Base-by-base conservation (phyloP, 1,140 invertebrate species). In the Sitophilus oryzae region DNA sequence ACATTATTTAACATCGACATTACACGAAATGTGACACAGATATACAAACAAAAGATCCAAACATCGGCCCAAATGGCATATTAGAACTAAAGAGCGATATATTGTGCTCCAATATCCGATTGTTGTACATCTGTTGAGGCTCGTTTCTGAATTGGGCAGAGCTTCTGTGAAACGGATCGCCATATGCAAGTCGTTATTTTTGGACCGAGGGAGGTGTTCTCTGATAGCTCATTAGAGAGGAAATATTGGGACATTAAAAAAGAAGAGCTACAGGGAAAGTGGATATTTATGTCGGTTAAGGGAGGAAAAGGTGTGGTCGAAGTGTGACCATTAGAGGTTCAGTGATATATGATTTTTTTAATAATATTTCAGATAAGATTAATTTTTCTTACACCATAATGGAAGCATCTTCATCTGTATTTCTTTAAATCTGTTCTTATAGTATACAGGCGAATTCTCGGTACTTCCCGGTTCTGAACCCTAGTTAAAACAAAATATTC, bases 81-180 rank as follows among this genome's bases (percentile, higher is more conserved):
- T 38, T 38, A 38, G 14, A 38, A 1, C 36, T 37, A 38, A 38
- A 38, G n/a, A n/a, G n/a, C n/a, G n/a, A n/a, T n/a, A n/a, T n/a
- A n/a, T n/a, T n/a, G n/a, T n/a, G n/a, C n/a, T n/a, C 25, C 25
- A 11, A 30, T 6, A 30, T 5, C 5, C 25, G 5, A 30, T 30
- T 30, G 25, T 30, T 30, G 25, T 30, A 30, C 25, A 30, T 30
- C 25, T 30, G 25, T 30, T 30, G 25, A 11, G 5, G 5, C 5
- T 30, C 5, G 25, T 30, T 6, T 5, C 5, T 5, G 25, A 30
- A 30, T 30, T 30, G 25, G 25, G 25, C 25, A 11, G 11, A 30
- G n/a, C n/a, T n/a, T n/a, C n/a, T n/a, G n/a, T 5, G 25, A 30
- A 6, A 5, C 5, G 25, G 25, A 30, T 30, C 5, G 25, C 25